phyloP scores from a whole-genome alignment of 2,797 vertebrate genomes.

The Xenops minutus region DNA sequence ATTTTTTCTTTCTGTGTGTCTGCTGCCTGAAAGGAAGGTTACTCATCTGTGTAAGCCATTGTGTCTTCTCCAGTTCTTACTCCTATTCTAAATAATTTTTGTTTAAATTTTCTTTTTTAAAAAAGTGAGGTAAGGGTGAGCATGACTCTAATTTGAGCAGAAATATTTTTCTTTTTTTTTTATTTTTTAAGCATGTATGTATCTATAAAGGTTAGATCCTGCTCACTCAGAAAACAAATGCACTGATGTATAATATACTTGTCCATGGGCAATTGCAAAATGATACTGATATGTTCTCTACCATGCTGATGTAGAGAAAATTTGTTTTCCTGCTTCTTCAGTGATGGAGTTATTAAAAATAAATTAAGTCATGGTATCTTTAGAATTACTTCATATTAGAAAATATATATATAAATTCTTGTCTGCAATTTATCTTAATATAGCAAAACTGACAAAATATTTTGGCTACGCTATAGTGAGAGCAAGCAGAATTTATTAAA shows the following conservation, averaged over 20 bases:
- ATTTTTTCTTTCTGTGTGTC: neutral
- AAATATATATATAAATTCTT: neutral
- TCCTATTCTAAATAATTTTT: neutral
- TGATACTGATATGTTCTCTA: neutral
- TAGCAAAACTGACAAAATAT: neutral
- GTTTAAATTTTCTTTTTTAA: neutral
- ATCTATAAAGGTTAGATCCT: neutral
- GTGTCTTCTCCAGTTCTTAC: neutral
- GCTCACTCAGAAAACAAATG: neutral
- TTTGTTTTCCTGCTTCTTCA: neutral
- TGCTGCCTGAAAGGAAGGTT: neutral
- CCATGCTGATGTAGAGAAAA: neutral
- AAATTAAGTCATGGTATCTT: neutral
- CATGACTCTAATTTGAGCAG: neutral
- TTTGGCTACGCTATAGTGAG: neutral
- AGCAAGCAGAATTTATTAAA: neutral
- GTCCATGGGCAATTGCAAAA: neutral
- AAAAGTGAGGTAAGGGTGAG: neutral
- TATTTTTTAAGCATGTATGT: neutral
- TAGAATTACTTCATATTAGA: neutral
- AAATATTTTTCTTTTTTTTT: neutral
- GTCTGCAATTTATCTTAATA: neutral
- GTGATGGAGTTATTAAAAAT: neutral
- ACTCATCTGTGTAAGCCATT: neutral
- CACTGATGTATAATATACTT: fast-evolving